Conservation (phyloP, 2,113 vertebrate genomes). For the Podarcis raffonei region DNA sequence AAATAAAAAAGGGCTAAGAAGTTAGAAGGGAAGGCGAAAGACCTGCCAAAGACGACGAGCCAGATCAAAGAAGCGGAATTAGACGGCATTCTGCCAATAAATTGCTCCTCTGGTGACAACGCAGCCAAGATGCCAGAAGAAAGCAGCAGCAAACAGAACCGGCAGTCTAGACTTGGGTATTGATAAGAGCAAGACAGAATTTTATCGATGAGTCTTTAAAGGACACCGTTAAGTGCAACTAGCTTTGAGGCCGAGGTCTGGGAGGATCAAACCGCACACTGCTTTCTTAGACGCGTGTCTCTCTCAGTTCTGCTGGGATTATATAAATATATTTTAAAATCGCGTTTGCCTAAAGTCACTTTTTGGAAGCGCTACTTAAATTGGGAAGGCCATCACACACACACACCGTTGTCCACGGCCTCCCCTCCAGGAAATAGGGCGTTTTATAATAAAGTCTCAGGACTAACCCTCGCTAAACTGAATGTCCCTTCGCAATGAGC, state of each 20-base stretch:
- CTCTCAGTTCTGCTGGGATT: not conserved
- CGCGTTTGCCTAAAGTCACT: not conserved
- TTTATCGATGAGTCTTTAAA: constrained; percentile 1
- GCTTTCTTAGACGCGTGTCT: not conserved
- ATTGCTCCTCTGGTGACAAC: constrained; percentile 71
- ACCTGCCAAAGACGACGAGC: constrained; percentile 43
- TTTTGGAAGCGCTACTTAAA: not conserved
- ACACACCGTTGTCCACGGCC: not conserved
- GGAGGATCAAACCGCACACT: too few relatives aligned
- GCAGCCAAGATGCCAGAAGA: constrained; percentile 60
- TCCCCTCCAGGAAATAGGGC: not conserved
- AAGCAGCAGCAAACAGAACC: constrained; percentile 57
- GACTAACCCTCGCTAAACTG: not conserved
- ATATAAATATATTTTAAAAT: not conserved
- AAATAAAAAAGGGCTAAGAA: constrained; percentile 56
- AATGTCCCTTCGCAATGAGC: not conserved
- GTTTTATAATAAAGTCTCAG: not conserved
- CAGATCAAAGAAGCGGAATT: constrained; percentile 76
- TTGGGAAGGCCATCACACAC: too few relatives aligned
- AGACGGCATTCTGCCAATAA: constrained; percentile 75
- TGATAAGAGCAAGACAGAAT: not conserved
- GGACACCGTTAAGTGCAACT: not conserved
- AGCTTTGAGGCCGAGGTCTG: not conserved
- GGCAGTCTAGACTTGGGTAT: constrained; percentile 64
- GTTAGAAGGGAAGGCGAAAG: constrained; percentile 51